Base-by-base conservation (phyloP, 2,888 invertebrate species). In the Calameuta filiformis region DNA sequence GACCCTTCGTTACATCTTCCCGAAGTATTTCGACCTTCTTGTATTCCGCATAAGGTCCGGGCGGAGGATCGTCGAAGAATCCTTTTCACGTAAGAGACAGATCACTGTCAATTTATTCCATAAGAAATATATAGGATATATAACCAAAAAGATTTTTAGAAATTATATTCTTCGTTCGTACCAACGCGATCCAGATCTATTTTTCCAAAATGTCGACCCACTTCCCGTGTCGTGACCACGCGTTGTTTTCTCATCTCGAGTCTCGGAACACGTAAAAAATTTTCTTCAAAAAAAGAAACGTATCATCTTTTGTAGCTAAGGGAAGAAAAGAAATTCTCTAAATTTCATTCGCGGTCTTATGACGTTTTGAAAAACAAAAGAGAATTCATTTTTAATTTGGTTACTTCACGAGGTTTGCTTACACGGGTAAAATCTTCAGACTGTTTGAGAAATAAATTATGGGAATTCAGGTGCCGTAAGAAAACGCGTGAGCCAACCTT, bases 151-250 rank as follows among this genome's bases (percentile, higher is more conserved):
- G 23, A 23, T 23, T 56, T 23, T 23, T 23, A 9, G 2, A 6
- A 56, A 56, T 23, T 23, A 2, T 56, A 56, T 23, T 2, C 15
- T 56, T 56, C 9, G 23, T 68, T 68, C 76, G 76, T 89, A 90
- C 90, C 90, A 76, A 86, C 81, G 82, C 90, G 84, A 76, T 89
- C 89, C 69, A 90, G 79, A 81, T 90, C 90, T 37, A 75, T 30
- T 84, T 81, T 87, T 68, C 87, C 90, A 77, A 85, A 86, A 76
- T 87, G 84, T 4, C 81, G 84, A 56, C 40, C 40, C 6, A 56
- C 6, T 56, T 56, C 40, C 40, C 0, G 23, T 15, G 23, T 0
- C 40, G 6, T 2, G 6, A 56, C 23, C 9, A 6, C 23, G 6
- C 40, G 40, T 56, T 23, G 40, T 56, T 56, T 23, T 56, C 23